Conservation (phyloP, 2,113 vertebrate species). For the Symphodus melops region DNA sequence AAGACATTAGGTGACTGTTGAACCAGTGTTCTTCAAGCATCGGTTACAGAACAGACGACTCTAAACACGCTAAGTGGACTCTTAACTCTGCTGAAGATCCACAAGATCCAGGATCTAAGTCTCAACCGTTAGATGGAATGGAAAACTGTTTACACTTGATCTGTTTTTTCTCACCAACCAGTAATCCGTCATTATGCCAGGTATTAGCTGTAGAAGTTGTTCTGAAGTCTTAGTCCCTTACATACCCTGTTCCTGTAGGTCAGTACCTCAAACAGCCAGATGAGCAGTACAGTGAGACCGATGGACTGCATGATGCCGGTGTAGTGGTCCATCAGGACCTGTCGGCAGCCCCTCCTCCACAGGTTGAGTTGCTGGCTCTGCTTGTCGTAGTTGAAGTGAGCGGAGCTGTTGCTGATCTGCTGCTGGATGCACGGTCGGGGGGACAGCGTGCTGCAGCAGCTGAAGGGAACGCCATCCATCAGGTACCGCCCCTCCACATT, state of each 20-base stretch:
- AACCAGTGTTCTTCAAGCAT: too few species aligned
- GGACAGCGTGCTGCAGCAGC: conserved; percentile 89
- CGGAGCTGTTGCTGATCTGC: conserved; percentile 84
- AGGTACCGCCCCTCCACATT: conserved; percentile 88
- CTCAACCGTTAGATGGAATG: too few species aligned
- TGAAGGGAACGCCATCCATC: conserved; percentile 89
- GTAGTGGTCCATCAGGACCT: conserved; percentile 89
- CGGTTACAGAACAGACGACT: too few species aligned
- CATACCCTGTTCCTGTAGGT: too few species aligned
- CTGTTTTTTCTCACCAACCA: too few species aligned
- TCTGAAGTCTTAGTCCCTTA: too few species aligned
- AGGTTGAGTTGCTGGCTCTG: conserved; percentile 86
- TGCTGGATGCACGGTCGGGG: conserved; percentile 91
- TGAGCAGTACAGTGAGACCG: conserved; percentile 83
- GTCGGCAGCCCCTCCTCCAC: conserved; percentile 87
- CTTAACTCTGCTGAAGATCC: too few species aligned
- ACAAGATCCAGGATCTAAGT: too few species aligned
- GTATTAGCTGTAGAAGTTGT: too few species aligned
- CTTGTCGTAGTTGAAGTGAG: conserved; percentile 86
- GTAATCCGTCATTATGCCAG: too few species aligned
- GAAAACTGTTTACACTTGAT: too few species aligned
- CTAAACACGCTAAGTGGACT: too few species aligned
- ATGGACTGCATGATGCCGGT: conserved; percentile 86
- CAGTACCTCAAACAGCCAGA: conserved; percentile 92
- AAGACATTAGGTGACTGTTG: not conserved